phyloP scores from a whole-genome alignment of 2,888 invertebrate species.

The Melieria omissa region DNA sequence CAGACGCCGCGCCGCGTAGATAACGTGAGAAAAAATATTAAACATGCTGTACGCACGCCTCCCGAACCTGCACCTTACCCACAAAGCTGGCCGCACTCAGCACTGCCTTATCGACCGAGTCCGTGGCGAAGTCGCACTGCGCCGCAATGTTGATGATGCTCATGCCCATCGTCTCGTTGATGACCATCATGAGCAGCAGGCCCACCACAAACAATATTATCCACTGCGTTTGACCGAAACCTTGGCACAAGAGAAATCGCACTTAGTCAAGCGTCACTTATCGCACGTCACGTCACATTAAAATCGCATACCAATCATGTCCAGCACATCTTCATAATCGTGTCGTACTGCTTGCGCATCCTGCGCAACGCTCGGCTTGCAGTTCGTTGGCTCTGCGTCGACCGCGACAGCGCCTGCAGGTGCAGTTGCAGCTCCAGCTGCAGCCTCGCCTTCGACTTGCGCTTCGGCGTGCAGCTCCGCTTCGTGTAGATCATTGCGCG shows the following conservation, averaged over 20 bases:
- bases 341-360: slow-evolving; percentile 12
- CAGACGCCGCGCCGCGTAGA: too few relatives aligned
- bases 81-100: slow-evolving; percentile 75
- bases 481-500: slow-evolving; percentile 27
- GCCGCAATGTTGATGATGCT: slow-evolving; percentile 77
- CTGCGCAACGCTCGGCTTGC: neutral
- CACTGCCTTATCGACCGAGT: slow-evolving; percentile 71
- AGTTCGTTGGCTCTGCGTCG: too few relatives aligned
- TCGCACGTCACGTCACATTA: neutral
- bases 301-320: slow-evolving; percentile 51
- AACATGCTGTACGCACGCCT: too few relatives aligned
- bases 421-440: too few relatives aligned
- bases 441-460: too few relatives aligned
- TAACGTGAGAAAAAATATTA: too few relatives aligned
- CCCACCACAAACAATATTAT: slow-evolving; percentile 72
- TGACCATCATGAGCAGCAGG: slow-evolving; percentile 74
- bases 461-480: slow-evolving; percentile 21
- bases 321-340: slow-evolving; percentile 56
- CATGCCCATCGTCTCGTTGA: slow-evolving; percentile 76
- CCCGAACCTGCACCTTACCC: slow-evolving; percentile 66
- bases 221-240: slow-evolving; percentile 75
- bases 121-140: slow-evolving; percentile 75
- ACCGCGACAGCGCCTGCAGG: too few relatives aligned
- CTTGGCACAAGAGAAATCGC: slow-evolving; percentile 61
- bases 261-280: neutral